Base-by-base conservation (phyloP, 2,113 vertebrate species). In the Pagrus major region DNA sequence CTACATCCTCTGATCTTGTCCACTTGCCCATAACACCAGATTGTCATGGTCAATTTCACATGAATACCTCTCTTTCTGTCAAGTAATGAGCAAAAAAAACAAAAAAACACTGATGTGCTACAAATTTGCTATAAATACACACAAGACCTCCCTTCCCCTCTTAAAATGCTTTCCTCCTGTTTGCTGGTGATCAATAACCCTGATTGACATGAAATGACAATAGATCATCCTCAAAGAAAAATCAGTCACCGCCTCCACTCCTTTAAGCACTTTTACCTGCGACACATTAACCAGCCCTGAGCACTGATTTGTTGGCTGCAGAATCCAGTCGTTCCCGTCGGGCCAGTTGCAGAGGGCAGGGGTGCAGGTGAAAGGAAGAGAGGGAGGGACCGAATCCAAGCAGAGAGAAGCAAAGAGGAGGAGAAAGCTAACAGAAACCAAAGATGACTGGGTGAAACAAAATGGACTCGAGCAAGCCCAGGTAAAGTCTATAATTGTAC, bases 311-410 rank as follows among this genome's bases (percentile, higher is more conserved):
- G 80, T 64, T 42, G 70, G 66, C 78, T 75, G 52, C 88, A 80
- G 84, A 93, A 94, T 94, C 93, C 86, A 74, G 94, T 92, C 85
- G 83, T 90, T 88, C 95, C 83, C 15, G 95, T 93, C 68, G 8
- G 82, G 88, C 91, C 79, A 89, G 94, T 94, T 92, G 77, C 47
- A 82, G 59, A 41, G 63, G 73, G 78, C 76, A 78, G 29, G 37
- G 68, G 70, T 78, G 67, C 90, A 92, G 90, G 88, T 86, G 81
- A 91, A 86, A 77, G 66, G 55, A 61, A 66, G 61, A 67, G 65
- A 86, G 87, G 86, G 83, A 88, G 86, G 85, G 81, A 80, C 81
- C 1, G 25, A n/a, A 59, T 25, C 65, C 29, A 42, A 41, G 59
- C 39, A 64, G 47, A 87, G 68, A 74, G 56, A 78, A 42, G 33